phyloP scores from a whole-genome alignment of 2,888 invertebrate genomes.

The Cylloceria caligata region DNA sequence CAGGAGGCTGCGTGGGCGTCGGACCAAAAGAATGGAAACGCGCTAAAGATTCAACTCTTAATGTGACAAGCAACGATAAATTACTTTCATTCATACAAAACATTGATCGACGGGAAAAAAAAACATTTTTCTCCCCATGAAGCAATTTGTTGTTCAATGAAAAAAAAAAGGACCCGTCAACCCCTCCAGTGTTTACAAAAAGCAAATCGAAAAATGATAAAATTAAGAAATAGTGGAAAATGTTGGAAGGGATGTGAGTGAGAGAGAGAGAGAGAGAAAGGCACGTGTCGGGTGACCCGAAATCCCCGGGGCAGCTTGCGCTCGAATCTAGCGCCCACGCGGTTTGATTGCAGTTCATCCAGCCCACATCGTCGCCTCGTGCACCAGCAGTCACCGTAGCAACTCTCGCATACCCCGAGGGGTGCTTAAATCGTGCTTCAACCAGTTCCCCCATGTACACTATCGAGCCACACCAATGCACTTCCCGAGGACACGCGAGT shows the following conservation, averaged over 20 bases:
- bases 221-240: neutral
- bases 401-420: constrained; percentile 46
- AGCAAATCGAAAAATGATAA: neutral
- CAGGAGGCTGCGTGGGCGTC: no score
- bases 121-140: no score
- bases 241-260: neutral
- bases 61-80: no score
- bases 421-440: constrained; percentile 55
- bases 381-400: constrained; percentile 30
- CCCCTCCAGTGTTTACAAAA: neutral
- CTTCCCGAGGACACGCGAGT: constrained; percentile 11
- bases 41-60: no score
- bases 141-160: no score
- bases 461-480: constrained; percentile 38
- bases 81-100: no score
- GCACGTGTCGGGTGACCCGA: constrained; percentile 44
- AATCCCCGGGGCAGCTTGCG: constrained; percentile 58
- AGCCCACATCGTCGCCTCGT: constrained; percentile 48
- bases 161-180: no score
- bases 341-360: constrained; percentile 59
- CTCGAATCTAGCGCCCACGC: constrained; percentile 55
- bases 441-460: constrained; percentile 15
- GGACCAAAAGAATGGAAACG: no score
- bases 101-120: neutral
- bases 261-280: constrained; percentile 1